Percentiles rank a stretch among this genome's conserved stretches.
Conservation (phyloP, 2,888 invertebrate species). For the Cephalotes varians region DNA sequence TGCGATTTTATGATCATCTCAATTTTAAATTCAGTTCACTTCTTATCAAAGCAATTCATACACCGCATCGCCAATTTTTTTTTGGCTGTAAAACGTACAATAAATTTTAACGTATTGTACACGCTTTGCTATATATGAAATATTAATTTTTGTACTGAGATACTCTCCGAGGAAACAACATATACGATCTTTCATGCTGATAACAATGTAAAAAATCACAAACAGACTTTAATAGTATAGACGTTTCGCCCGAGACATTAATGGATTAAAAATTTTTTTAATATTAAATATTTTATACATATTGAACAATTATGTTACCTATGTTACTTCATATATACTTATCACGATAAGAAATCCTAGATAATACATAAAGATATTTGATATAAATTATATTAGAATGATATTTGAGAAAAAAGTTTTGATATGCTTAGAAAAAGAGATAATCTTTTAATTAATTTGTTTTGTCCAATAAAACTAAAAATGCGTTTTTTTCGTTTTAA, state of each 20-base stretch:
- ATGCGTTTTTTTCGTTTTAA: no score
- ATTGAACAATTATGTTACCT: no score
- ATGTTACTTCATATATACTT: slow-evolving; percentile 40
- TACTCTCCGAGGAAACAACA: slow-evolving; percentile 36
- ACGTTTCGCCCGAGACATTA: neutral
- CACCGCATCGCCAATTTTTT: slow-evolving; percentile 38
- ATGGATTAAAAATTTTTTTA: slow-evolving; percentile 20
- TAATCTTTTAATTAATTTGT: slow-evolving; percentile 61
- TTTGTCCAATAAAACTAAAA: no score
- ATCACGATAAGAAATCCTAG: slow-evolving; percentile 59
- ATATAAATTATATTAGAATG: slow-evolving; percentile 58
- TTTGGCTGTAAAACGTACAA: slow-evolving; percentile 35
- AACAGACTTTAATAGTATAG: slow-evolving; percentile 21
- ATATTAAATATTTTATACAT: neutral
- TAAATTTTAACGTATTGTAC: neutral
- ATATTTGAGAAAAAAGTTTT: slow-evolving; percentile 57
- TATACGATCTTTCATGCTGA: slow-evolving; percentile 19
- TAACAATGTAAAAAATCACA: slow-evolving; percentile 28
- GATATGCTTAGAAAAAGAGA: slow-evolving; percentile 49
- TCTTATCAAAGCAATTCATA: slow-evolving; percentile 67
- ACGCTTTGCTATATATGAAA: neutral
- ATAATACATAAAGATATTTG: slow-evolving; percentile 55
- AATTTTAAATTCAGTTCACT: slow-evolving; percentile 39
- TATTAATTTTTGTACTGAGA: slow-evolving; percentile 37
- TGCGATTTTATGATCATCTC: slow-evolving; percentile 52